Conservation (phyloP, 1,140 invertebrate species). For the Drosophila melanogaster region Release_6_plus_ISO1_MT NT_033777.3:17405001-17405500, state of each 20-base stretch:
- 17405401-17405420: background rate
- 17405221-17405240: slow-evolving; percentile 10
- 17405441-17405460: background rate
- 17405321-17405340: no score
- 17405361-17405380: no score
- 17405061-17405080: slow-evolving; percentile 10
- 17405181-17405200: background rate
- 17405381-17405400: no score
- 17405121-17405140: slow-evolving; percentile 9
- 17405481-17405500: background rate
- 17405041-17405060: slow-evolving; percentile 8
- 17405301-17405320: no score
- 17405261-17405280: no score
- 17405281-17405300: no score
- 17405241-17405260: no score
- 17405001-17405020: slow-evolving; percentile 24
- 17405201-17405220: slow-evolving; percentile 22
- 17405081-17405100: slow-evolving; percentile 12
- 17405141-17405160: slow-evolving; percentile 5
- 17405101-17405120: slow-evolving; percentile 1
- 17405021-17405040: slow-evolving; percentile 14
- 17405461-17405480: no score
- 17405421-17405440: background rate
- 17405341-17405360: no score
- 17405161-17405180: slow-evolving; percentile 10